Conservation (phyloP, 2,113 vertebrate genomes). For the Struthio camelus region DNA sequence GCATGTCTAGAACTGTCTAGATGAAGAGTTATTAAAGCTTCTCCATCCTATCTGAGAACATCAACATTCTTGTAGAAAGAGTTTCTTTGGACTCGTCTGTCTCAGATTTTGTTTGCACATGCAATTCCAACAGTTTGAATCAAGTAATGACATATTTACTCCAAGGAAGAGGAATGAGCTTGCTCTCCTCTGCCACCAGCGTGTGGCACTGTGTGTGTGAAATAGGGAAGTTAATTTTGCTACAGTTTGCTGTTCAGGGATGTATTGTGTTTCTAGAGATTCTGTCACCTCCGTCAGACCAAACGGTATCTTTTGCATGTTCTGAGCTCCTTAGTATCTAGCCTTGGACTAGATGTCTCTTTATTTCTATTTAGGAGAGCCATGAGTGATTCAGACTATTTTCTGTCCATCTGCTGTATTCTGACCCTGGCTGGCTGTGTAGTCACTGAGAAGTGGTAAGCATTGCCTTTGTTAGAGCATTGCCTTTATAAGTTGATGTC, state of each 20-base stretch:
- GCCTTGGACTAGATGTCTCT: background rate
- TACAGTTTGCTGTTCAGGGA: background rate
- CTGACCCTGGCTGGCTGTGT: background rate
- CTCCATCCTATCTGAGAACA: background rate
- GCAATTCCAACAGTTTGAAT: rapidly evolving
- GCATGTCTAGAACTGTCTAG: background rate
- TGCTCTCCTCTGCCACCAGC: background rate
- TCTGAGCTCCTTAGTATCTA: background rate
- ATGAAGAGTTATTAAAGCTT: background rate
- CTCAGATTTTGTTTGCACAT: background rate
- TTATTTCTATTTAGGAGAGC: background rate
- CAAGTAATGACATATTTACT: background rate
- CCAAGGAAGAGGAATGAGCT: background rate
- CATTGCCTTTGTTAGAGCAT: background rate
- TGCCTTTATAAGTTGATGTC: background rate
- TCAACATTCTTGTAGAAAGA: background rate
- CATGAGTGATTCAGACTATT: background rate
- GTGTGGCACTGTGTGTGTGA: background rate
- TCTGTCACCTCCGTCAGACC: background rate
- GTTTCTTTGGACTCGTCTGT: background rate
- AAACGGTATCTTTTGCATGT: background rate
- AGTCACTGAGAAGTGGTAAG: rapidly evolving
- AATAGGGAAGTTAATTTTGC: background rate
- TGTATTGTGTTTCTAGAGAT: background rate
- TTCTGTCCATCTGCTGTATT: background rate